Evolutionary conservation across 2,888 invertebrate genomes (phyloP).

Genomic region (Drosophila nr. perissopoda): DNA sequence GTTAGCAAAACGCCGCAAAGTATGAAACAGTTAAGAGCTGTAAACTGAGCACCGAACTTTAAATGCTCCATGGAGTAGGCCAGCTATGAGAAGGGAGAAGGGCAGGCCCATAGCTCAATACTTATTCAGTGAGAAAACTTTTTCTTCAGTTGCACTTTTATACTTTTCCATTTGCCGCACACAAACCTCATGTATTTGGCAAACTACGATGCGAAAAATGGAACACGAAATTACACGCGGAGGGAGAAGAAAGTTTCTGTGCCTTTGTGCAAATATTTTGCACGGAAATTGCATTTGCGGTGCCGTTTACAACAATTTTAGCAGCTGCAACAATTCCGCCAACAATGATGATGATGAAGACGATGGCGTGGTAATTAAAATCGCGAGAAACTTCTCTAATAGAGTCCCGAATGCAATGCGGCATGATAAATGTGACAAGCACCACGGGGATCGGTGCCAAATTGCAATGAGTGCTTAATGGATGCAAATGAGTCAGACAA

Average conservation of each 20-base stretch:
- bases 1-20: constrained; percentile 47
- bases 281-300: constrained; percentile 72
- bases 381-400: constrained; percentile 44
- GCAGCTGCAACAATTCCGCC: constrained; percentile 40
- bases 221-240: constrained; percentile 6
- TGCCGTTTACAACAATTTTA: constrained; percentile 42
- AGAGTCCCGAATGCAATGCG: constrained; percentile 47
- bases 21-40: constrained; percentile 48
- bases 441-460: constrained; percentile 42
- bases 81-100: background rate
- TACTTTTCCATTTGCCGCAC: constrained; percentile 26
- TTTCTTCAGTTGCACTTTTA: constrained; percentile 5
- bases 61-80: constrained; percentile 30
- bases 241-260: constrained; percentile 46
- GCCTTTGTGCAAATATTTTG: constrained; percentile 70
- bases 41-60: constrained; percentile 31
- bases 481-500: background rate
- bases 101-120: constrained; percentile 26
- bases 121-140: constrained; percentile 28
- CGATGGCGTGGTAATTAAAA: constrained; percentile 66
- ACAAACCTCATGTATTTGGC: constrained; percentile 26
- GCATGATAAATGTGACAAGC: constrained; percentile 29
- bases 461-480: constrained; percentile 41
- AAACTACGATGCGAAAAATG: constrained; percentile 4
- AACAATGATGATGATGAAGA: constrained; percentile 22